Evolutionary conservation across 2,888 invertebrate species (phyloP), one percentile per base, ranked within the genome.

Genomic region (Pelosia muscerda): DNA sequence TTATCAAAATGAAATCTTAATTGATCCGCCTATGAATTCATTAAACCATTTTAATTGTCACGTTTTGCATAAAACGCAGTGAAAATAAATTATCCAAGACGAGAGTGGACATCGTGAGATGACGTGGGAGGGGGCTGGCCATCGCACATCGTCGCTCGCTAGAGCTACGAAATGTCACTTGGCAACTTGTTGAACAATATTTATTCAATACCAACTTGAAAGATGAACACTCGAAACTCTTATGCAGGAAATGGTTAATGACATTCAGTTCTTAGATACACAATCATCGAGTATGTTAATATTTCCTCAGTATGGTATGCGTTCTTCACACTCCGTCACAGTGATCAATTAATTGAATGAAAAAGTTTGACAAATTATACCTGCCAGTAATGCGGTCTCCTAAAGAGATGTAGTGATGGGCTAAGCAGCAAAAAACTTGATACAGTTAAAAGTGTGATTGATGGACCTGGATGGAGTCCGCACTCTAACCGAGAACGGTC

Each of bases 371-470:
- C 92, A 91, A 93, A 93, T 93, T 91, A 87, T 87, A 83, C 83
- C 84, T 82, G 83, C 79, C 84, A 80, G 84, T 84, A 84, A 82
- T 84, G 88, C 89, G 90, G 90, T 84, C 81, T 87, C 81, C 84
- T 75, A 71, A 74, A 78, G 87, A 88, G 87, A 88, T 83, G 81
- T 81, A 84, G 76, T 72, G 83, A 85, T 83, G 86, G 84, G 76
- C 84, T 82, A 87, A 87, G 86, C 82, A 77, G 88, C 83, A 89
- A 91, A 91, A 80, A 92, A 88, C 90, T 84, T 90, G 92, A 90
- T 93, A 94, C 92, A 93, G 90, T 93, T 94, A 84, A 92, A 94
- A 93, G 86, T 92, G 89, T 94, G 94, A 94, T 94, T 94, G 92
- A 94, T 94, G 92, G 84, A 85, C 76, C 81, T 79, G 72, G 78